A percentile compares a stretch with the other conserved stretches of the same genome.
phyloP scores from a whole-genome alignment of 2,888 invertebrate species.

The Drosophila anomalipes region DNA sequence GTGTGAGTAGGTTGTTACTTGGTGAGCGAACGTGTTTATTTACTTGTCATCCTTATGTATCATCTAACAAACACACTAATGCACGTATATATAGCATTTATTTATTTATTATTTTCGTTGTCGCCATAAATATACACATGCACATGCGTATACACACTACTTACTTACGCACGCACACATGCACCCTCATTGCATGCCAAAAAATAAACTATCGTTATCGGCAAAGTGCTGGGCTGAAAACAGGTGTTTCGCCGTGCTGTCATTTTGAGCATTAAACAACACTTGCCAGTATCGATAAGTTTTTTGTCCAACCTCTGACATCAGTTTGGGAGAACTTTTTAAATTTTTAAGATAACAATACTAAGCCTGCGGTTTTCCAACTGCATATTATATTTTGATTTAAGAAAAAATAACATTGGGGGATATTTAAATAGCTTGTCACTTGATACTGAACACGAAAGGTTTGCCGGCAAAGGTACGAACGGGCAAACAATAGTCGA shows the following conservation, averaged over 20 bases:
- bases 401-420: not conserved
- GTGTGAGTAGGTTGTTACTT: constrained; percentile 22
- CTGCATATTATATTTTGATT: not conserved
- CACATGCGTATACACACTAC: constrained; percentile 20
- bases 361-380: not conserved
- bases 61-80: constrained; percentile 58
- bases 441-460: not conserved
- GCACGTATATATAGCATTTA: constrained; percentile 54
- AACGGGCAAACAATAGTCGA: not conserved
- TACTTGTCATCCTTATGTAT: constrained; percentile 64
- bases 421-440: not conserved
- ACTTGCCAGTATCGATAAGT: constrained; percentile 6
- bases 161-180: constrained; percentile 36
- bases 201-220: constrained; percentile 40
- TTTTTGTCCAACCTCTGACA: not conserved
- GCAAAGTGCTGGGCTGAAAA: not conserved
- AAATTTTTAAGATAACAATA: not conserved
- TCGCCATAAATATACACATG: constrained; percentile 43
- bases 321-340: not conserved
- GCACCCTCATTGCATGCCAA: constrained; percentile 36
- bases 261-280: constrained; percentile 13
- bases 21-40: constrained; percentile 36
- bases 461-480: not conserved
- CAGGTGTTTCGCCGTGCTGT: constrained; percentile 33
- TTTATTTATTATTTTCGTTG: constrained; percentile 69